Evolutionary conservation across 2,888 invertebrate species (phyloP).

Genomic region (Stratiomys singularior): DNA sequence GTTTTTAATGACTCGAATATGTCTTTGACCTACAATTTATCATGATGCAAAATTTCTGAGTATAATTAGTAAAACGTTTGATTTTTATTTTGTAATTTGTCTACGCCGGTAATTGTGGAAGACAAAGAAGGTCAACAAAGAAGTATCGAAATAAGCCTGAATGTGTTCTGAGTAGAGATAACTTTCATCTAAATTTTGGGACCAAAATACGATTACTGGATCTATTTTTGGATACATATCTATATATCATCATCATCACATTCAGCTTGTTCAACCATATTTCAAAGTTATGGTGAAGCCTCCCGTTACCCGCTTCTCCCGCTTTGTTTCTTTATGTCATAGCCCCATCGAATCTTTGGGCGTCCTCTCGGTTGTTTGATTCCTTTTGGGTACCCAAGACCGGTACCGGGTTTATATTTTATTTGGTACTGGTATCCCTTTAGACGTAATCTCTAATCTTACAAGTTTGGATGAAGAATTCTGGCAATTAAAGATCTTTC

Average conservation of each 20-base stretch:
- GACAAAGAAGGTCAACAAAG: too few relatives aligned
- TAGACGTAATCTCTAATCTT: background rate
- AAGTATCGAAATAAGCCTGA: background rate
- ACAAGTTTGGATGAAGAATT: background rate
- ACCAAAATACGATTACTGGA: background rate
- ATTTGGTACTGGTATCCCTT: background rate
- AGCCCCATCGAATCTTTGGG: too few relatives aligned
- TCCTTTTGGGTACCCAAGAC: conserved; percentile 32
- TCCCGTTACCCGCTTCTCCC: too few relatives aligned
- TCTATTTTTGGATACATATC: background rate
- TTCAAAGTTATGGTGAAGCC: too few relatives aligned
- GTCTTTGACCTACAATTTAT: too few relatives aligned
- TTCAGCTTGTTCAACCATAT: background rate
- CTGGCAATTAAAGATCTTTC: conserved; percentile 13
- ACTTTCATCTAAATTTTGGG: background rate
- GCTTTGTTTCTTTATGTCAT: too few relatives aligned
- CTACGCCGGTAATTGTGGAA: too few relatives aligned
- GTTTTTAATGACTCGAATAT: too few relatives aligned
- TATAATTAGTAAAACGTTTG: too few relatives aligned
- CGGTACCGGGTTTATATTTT: background rate
- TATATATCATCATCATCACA: background rate
- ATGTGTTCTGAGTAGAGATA: background rate
- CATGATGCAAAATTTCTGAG: background rate
- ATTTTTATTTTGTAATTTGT: too few relatives aligned
- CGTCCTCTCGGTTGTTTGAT: conserved; percentile 18